Evolutionary conservation across 2,888 invertebrate genomes (phyloP).

Genomic region (Glomeris marginata): DNA sequence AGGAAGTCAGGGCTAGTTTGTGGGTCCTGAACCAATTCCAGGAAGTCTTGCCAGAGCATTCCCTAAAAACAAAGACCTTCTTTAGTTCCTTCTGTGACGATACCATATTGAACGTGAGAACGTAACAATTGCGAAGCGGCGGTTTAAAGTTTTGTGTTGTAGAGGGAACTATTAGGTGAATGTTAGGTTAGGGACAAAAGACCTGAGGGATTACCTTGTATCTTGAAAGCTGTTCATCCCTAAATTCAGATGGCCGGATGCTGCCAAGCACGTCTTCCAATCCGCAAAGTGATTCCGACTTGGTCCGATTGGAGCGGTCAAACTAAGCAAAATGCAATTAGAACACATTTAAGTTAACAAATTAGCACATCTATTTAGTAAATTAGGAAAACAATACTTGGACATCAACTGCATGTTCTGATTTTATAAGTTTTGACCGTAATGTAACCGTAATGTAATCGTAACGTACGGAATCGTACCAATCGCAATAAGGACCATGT

Average conservation of each 20-base stretch:
- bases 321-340: conserved; percentile 29
- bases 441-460: neutral
- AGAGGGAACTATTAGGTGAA: neutral
- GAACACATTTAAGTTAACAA: neutral
- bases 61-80: conserved; percentile 23
- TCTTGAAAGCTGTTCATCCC: conserved; percentile 36
- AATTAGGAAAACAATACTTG: too few relatives aligned
- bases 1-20: conserved; percentile 4
- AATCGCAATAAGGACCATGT: conserved; percentile 34
- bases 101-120: too few relatives aligned
- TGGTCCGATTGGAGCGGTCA: conserved; percentile 37
- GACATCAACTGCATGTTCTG: too few relatives aligned
- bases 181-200: too few relatives aligned
- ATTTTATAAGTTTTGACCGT: neutral
- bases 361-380: conserved; percentile 8
- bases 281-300: conserved; percentile 34
- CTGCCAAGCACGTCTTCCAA: conserved; percentile 36
- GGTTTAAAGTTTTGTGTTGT: neutral
- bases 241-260: conserved; percentile 37
- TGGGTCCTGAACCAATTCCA: conserved; percentile 19
- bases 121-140: neutral
- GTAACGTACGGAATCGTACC: conserved; percentile 24
- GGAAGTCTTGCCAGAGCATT: conserved; percentile 32
- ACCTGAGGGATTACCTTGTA: conserved; percentile 35
- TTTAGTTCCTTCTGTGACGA: too few relatives aligned